Evolutionary conservation across 2,888 invertebrate genomes (phyloP).

Genomic region (Neoascia interrupta): DNA sequence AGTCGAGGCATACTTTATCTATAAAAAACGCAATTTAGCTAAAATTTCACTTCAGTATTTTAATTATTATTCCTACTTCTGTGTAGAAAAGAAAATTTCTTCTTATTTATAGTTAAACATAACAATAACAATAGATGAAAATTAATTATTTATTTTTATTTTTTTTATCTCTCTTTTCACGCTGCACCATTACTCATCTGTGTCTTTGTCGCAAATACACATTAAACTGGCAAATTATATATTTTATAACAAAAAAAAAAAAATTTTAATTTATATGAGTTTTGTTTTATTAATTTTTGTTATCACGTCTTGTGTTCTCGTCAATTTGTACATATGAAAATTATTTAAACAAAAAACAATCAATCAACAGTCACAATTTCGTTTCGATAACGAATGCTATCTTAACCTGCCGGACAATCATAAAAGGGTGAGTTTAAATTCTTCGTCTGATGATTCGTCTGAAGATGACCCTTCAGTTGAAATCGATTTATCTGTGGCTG

Average conservation of each 20-base stretch:
- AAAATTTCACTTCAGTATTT: background rate
- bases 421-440: conserved; percentile 92
- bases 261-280: conserved; percentile 4
- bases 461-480: conserved; percentile 59
- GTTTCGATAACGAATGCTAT: conserved; percentile 99
- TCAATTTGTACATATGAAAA: too few species aligned
- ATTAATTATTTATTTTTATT: conserved; percentile 49
- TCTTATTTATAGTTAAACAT: conserved; percentile 20
- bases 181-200: conserved; percentile 71
- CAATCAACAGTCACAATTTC: conserved; percentile 99
- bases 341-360: too few species aligned
- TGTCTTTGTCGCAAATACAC: conserved; percentile 66
- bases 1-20: background rate
- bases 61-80: background rate
- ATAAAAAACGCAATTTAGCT: too few species aligned
- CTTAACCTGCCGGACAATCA: conserved; percentile 98
- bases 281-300: conserved; percentile 1
- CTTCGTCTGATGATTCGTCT: conserved; percentile 50
- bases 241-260: conserved; percentile 9
- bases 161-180: conserved; percentile 70
- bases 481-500: conserved; percentile 64
- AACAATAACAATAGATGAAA: conserved; percentile 17
- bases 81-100: too few species aligned
- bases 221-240: conserved; percentile 56
- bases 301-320: conserved; percentile 18